phyloP scores from a whole-genome alignment of 92 coral and sea anemone species.

The Hydrozoanthus gracilis region DNA sequence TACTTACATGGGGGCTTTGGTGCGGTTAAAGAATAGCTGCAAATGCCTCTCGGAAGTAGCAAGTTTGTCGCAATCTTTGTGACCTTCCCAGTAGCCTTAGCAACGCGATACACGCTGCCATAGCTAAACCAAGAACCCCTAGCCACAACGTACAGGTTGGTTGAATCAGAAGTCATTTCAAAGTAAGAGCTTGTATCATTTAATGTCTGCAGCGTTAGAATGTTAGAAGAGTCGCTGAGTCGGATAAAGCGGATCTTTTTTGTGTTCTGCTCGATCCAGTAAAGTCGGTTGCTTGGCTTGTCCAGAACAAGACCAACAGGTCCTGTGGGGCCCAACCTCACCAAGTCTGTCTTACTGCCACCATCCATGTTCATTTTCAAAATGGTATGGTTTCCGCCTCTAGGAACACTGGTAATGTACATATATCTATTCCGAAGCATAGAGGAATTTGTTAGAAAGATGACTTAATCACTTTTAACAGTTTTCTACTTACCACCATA shows the following conservation, averaged over 20 bases:
- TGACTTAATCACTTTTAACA: too few species aligned
- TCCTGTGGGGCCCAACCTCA: not conserved
- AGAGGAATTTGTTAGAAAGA: not conserved
- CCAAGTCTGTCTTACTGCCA: not conserved
- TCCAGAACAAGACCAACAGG: slow-evolving; percentile 35
- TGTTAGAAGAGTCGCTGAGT: not conserved
- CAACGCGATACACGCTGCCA: slow-evolving; percentile 19
- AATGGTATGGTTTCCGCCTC: slow-evolving; percentile 24
- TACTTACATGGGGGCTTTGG: slow-evolving; percentile 5
- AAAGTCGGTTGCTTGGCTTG: not conserved
- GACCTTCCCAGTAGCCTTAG: not conserved
- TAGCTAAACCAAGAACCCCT: not conserved
- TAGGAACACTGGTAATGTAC: slow-evolving; percentile 29
- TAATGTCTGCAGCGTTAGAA: slow-evolving; percentile 16
- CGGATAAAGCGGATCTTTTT: slow-evolving; percentile 21
- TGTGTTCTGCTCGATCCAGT: slow-evolving; percentile 34
- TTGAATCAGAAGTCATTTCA: slow-evolving; percentile 4
- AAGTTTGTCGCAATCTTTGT: slow-evolving; percentile 12
- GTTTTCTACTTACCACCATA: too few species aligned
- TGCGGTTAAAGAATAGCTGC: slow-evolving; percentile 13
- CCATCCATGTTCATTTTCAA: slow-evolving; percentile 35
- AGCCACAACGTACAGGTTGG: slow-evolving; percentile 25
- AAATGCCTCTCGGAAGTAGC: not conserved
- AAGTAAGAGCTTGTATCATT: not conserved
- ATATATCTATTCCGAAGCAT: not conserved